Percentiles rank a stretch among this genome's conserved stretches.
phyloP scores from a whole-genome alignment of 2,888 invertebrate species.

The Calameuta filiformis region DNA sequence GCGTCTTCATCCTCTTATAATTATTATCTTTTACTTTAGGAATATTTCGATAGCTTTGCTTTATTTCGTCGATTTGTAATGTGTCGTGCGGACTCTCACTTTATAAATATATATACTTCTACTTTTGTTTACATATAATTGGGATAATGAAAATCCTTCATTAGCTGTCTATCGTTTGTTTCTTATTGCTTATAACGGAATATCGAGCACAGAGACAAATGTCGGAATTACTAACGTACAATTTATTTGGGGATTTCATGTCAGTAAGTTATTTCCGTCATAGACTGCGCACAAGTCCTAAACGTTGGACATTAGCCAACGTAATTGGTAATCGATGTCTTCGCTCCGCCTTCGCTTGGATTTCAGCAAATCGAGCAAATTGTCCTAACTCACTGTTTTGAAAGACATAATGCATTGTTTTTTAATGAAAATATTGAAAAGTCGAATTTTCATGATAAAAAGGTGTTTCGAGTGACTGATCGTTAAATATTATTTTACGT shows the following conservation, averaged over 20 bases:
- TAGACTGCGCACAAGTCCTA: slow-evolving; percentile 20
- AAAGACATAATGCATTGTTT: background rate
- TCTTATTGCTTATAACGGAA: background rate
- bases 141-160: background rate
- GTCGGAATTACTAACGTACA: background rate
- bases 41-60: background rate
- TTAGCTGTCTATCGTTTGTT: background rate
- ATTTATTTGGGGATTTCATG: slow-evolving; percentile 23
- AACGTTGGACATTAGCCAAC: slow-evolving; percentile 27
- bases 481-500: background rate
- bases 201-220: background rate
- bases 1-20: background rate
- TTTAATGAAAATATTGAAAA: background rate
- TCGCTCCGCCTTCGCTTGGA: background rate
- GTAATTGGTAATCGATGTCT: slow-evolving; percentile 39
- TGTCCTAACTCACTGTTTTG: background rate
- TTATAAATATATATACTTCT: background rate
- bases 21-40: background rate
- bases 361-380: background rate
- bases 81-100: background rate
- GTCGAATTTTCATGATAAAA: too few relatives aligned
- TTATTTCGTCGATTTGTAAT: background rate
- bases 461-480: background rate
- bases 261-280: slow-evolving; percentile 26
- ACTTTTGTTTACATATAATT: background rate